Evolutionary conservation across 2,888 invertebrate genomes (phyloP).

Genomic region (Chymomyza procnemis): DNA sequence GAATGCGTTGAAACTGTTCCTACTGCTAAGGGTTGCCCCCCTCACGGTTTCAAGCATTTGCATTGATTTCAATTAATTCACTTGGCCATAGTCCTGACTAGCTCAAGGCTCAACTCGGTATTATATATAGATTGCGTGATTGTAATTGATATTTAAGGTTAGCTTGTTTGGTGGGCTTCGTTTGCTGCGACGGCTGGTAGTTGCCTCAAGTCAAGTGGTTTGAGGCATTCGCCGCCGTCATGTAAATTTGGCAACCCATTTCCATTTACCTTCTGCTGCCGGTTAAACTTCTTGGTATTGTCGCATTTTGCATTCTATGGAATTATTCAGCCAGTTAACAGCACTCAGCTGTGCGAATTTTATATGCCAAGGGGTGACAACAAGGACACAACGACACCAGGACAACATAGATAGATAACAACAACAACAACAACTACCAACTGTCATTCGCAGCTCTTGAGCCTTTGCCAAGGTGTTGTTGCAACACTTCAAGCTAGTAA

Average conservation of each 20-base stretch:
- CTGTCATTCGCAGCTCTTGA: slow-evolving; percentile 60
- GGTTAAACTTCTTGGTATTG: slow-evolving; percentile 13
- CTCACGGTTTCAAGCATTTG: slow-evolving; percentile 49
- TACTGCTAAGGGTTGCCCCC: slow-evolving; percentile 40
- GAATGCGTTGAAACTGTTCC: slow-evolving; percentile 9
- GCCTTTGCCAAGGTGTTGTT: slow-evolving; percentile 57
- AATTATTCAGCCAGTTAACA: slow-evolving; percentile 55
- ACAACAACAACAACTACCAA: slow-evolving; percentile 34
- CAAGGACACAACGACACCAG: slow-evolving; percentile 3
- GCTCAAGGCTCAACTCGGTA: slow-evolving; percentile 7
- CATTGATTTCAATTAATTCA: slow-evolving; percentile 74
- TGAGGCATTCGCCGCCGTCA: slow-evolving; percentile 28
- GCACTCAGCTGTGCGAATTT: slow-evolving; percentile 67
- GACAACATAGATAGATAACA: too few relatives aligned
- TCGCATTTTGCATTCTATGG: slow-evolving; percentile 33
- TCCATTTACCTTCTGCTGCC: background rate
- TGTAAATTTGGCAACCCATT: slow-evolving; percentile 49
- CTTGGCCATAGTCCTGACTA: slow-evolving; percentile 45
- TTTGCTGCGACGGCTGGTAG: slow-evolving; percentile 21
- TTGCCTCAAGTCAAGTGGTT: slow-evolving; percentile 61
- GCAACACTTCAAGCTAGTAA: slow-evolving; percentile 8
- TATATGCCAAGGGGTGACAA: slow-evolving; percentile 49
- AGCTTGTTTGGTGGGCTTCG: slow-evolving; percentile 24
- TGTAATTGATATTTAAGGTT: slow-evolving; percentile 68
- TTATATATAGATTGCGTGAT: slow-evolving; percentile 56